A percentile compares a stretch with the other conserved stretches of the same genome.
phyloP scores from a whole-genome alignment of 1,140 invertebrate genomes.

The Nasonia giraulti region DNA sequence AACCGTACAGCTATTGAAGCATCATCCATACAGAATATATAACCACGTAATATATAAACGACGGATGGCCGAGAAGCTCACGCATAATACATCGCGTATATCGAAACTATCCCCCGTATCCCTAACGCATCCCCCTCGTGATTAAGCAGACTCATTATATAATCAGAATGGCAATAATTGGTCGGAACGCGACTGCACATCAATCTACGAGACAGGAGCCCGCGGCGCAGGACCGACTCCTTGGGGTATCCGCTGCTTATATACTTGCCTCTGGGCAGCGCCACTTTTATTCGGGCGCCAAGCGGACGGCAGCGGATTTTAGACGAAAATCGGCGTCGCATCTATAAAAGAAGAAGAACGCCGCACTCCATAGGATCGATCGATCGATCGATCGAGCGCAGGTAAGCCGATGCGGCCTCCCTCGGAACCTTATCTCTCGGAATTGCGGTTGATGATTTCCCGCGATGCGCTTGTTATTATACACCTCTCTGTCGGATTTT shows the following conservation, averaged over 20 bases:
- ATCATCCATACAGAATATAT: too few species aligned
- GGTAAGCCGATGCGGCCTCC: not conserved
- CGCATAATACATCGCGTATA: too few species aligned
- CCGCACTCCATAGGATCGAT: not conserved
- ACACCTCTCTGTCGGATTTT: conserved; percentile 8
- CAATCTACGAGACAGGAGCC: conserved; percentile 67
- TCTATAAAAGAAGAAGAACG: not conserved
- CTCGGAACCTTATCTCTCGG: conserved; percentile 45
- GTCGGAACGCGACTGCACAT: conserved; percentile 64
- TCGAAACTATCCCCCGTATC: too few species aligned
- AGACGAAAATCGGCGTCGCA: not conserved
- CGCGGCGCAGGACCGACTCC: conserved; percentile 52
- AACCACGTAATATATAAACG: too few species aligned
- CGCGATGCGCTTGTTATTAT: not conserved
- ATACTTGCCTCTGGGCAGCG: conserved; percentile 29
- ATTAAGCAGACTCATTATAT: conserved; percentile 65
- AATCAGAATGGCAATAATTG: conserved; percentile 73
- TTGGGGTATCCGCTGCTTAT: not conserved
- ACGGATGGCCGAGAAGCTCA: too few species aligned
- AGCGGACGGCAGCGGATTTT: not conserved
- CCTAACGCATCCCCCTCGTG: not conserved
- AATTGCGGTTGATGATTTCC: conserved; percentile 1
- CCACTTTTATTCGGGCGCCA: conserved; percentile 13
- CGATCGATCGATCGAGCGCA: conserved; percentile 22
- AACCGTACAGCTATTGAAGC: too few species aligned